phyloP scores from a whole-genome alignment of 2,888 invertebrate genomes.

The Steinernema scapterisci region DNA sequence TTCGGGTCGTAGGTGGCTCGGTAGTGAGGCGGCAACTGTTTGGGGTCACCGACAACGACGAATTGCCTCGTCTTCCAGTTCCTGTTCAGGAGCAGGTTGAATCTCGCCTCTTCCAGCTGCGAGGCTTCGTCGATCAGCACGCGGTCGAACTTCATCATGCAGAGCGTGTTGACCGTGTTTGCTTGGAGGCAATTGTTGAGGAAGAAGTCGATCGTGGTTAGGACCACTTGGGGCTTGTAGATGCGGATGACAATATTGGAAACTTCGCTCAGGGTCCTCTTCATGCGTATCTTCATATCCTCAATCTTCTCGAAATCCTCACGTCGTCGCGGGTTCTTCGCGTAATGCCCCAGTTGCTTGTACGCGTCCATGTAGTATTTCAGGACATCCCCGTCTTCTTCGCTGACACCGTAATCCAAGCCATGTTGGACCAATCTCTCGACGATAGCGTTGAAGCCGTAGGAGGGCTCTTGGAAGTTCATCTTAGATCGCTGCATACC shows the following conservation, averaged over 20 bases:
- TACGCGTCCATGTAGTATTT: not conserved
- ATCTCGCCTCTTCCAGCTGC: not conserved
- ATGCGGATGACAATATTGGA: not conserved
- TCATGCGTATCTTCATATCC: not conserved
- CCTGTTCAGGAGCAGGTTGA: not conserved
- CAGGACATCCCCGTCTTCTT: not conserved
- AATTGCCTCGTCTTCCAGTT: not conserved
- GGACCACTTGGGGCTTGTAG: constrained; percentile 22
- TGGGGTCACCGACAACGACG: constrained; percentile 7
- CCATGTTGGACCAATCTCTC: not conserved
- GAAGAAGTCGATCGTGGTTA: constrained; percentile 19
- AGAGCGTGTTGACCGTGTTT: not conserved
- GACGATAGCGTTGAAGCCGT: not conserved
- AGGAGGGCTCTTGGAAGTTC: not conserved
- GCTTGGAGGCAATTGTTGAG: not conserved
- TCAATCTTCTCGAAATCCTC: not conserved
- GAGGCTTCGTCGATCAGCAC: constrained; percentile 18
- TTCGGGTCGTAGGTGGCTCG: not conserved
- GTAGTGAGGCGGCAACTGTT: constrained; percentile 20
- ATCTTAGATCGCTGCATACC: not conserved
- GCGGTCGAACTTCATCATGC: not conserved
- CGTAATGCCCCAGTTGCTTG: not conserved
- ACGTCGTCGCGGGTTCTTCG: no score
- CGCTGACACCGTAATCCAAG: not conserved
- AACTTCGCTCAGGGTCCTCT: not conserved